Base-by-base conservation (phyloP, 2,113 vertebrate species). In the Acrocephalus kingi region DNA sequence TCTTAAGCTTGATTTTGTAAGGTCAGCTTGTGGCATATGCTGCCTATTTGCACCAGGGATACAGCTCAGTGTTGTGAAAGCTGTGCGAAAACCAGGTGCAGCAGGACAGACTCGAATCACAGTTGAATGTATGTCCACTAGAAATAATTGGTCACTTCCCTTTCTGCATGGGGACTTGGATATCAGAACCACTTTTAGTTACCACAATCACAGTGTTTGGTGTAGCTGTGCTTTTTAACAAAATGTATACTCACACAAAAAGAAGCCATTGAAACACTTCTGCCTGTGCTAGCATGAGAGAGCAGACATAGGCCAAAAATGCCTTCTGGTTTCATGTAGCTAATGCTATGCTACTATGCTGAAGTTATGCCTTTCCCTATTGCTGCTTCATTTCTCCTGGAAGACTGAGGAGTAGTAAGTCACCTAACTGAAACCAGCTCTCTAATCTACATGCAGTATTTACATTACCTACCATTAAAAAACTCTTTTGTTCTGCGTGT, bases 71-170 rank as follows among this genome's bases (percentile, higher is more conserved):
- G n/a, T 23, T 71, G 30, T 51, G 52, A 59, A 91, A 85, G 25
- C 55, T 35, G 11, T 18, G 17, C 2, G 13, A 58, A 82, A 92
- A 12, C 4, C 43, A 55, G 39, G 30, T 30, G 39, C 16, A 55
- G 35, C 33, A 18, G 37, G 28, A 46, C 9, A 81, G 76, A 54
- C 30, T 77, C 0, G 0, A 71, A 59, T 15, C 7, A 2, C 21
- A 84, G 22, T 55, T 64, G 43, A 74, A 81, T 2, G 0, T 27
- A 7, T 64, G 23, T 74, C 39, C 10, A 20, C 51, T 72, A 48
- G 55, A 81, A 74, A 27, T 18, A 89, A 59, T 12, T 6, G 18
- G n/a, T 22, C 2, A 2, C 30, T 68, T 90, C 30, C 41, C n/a
- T 54, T 89, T 67, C 68, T 87, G 28, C 23, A 8, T 17, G 19